These are phyloP conservation scores for Bubo bubo DNA, from an alignment of 2,113 vertebrate genomes.

Conservation along the genomic window DNA sequence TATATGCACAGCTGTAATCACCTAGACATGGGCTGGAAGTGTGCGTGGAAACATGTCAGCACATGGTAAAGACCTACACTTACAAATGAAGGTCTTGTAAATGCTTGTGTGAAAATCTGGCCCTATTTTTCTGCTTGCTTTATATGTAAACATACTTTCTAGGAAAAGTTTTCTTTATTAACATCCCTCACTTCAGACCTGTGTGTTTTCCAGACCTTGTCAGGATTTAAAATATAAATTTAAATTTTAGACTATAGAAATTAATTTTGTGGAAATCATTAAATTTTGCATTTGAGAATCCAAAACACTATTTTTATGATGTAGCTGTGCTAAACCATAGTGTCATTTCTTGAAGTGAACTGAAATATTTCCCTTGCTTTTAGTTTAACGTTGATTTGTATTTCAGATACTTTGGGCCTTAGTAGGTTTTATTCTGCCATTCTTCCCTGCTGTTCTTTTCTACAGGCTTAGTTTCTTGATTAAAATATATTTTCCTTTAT, in stretches of 20 bases:
- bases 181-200: background rate
- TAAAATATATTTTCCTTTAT: background rate
- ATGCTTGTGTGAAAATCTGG: background rate
- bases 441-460: slow-evolving; percentile 7
- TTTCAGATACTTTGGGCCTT: background rate
- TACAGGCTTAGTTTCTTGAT: background rate
- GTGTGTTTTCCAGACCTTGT: background rate
- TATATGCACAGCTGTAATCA: background rate
- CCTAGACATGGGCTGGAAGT: background rate
- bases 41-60: background rate
- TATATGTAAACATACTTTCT: background rate
- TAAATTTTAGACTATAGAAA: background rate
- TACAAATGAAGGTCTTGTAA: background rate
- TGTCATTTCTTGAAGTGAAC: background rate
- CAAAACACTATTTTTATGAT: background rate
- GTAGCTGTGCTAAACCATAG: background rate
- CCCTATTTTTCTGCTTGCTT: background rate
- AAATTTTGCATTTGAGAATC: background rate
- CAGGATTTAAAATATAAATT: background rate
- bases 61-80: background rate
- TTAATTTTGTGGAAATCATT: background rate
- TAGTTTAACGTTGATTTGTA: background rate
- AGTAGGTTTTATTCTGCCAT: background rate
- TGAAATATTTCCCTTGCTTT: background rate
- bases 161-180: background rate